Evolutionary conservation across 53 echinoderm and acorn worm genomes (phyloP), one percentile per base, ranked within the genome.

Genomic region (Arbacia lixula): DNA sequence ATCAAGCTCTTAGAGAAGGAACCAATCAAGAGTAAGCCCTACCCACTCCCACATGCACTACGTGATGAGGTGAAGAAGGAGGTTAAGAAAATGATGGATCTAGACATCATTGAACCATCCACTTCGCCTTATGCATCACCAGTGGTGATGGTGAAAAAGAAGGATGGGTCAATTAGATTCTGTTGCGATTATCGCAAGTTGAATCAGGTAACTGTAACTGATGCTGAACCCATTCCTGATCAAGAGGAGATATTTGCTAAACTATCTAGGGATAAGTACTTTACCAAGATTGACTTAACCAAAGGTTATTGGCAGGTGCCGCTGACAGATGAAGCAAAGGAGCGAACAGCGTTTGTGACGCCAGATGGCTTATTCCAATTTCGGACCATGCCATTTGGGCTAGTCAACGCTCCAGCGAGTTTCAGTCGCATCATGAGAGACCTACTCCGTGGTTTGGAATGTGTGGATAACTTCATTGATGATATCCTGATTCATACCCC

Each of bases 221-320:
- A 92, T 54, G 84, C 92, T 3, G 89, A 89, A 66, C 92, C 89
- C 16, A 36, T 92, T n/a, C 86, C 92, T 12, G 68, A 83, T 29
- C 76, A 33, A 14, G 89, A 92, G 2, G 86, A 92, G 53, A 92
- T 92, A 22, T 92, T 89, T 33, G 38, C 84, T 3, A 57, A 76
- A 43, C 58, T 92, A 32, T 71, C 89, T 1, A 54, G 86, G 19
- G 60, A 46, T 40, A 74, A 61, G 4, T 92, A 86, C 38, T 86
- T 92, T 61, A 74, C 89, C 1, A 86, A 88, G 60, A 14, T 92
- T 9, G 92, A 92, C 22, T 33, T 92, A 28, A 57, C 60, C 9
- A 89, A 92, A 62, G 92, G 87, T 26, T 92, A 92, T 46, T 92
- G 89, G 84, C 86, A 89, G 49, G 53, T 92, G 9, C 84, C 87